Evolutionary conservation across 2,888 invertebrate genomes (phyloP), one percentile per base, ranked within the genome.

Genomic region (Cataglyphis livida): DNA sequence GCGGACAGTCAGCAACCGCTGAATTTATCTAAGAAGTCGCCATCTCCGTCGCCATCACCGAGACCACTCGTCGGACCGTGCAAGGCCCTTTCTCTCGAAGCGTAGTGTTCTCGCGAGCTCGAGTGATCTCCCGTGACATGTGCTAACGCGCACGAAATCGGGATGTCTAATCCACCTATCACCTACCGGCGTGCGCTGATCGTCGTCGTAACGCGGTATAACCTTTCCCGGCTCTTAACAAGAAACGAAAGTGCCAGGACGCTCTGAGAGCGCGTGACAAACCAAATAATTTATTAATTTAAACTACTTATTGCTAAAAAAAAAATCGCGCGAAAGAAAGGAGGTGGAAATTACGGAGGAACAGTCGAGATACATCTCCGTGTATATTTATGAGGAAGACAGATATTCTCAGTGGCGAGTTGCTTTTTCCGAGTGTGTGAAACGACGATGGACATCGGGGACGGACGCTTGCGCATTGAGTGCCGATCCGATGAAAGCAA

Each of bases 21-120:
- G 90, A 98, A 98, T 96, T 96, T 98, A 92, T 98, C 98, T 95
- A 98, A 98, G 95, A 97, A 97, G 94, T 97, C 97, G 88, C 97
- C 97, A 91, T 96, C 97, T 88, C 97, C 97, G 91, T 96, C 97
- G 90, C 97, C 97, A 88, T 97, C 98, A 95, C 97, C 98, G 93
- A 93, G 96, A 95, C 95, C 96, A 94, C 94, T 96, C 93, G 92
- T 93, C 76, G 93, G 93, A 92, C 91, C 93, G 18, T 94, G 94
- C 92, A 94, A 94, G 88, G 94, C 93, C 3, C 90, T 94, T n/a
- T 94, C 94, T 32, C 94, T 95, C 88, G 95, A 95, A 90, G 95
- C 95, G 94, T 95, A 95, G 94, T 94, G 91, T 81, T 85, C 81
- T 70, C 68, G 70, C 78, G 73, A 35, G 21, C 73, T 74, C 81